Evolutionary conservation across 1,140 invertebrate species (phyloP), one percentile per base, ranked within the genome.

Genomic region (Idris sp.): DNA sequence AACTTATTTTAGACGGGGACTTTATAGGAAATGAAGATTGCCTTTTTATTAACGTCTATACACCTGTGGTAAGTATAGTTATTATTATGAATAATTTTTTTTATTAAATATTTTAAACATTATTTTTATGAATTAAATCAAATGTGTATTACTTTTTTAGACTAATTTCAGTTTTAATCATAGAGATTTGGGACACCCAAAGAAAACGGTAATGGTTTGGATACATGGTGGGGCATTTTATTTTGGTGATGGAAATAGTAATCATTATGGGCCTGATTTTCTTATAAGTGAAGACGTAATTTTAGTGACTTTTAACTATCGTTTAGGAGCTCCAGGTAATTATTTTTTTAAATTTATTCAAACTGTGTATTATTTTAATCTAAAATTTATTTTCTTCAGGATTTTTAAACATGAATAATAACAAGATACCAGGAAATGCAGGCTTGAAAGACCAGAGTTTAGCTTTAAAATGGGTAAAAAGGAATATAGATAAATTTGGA

Each of bases 41-140:
- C 8, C 41, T 65, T 4, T 65, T 54, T 22, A 9, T 65, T 8
- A 65, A 65, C 25, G 59, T 64, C 7, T 64, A 53, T 10, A 64
- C 59, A 13, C 36, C 36, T 38, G 15, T 38, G 36, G 36, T 38
- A 38, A 38, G 3, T 33, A 7, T 3, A 4, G 10, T 30, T 30
- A 9, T 9, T n/a, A n/a, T n/a, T n/a, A n/a, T n/a, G n/a, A n/a
- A n/a, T n/a, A n/a, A n/a, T n/a, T n/a, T n/a, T n/a, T n/a, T n/a
- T n/a, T n/a, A n/a, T n/a, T n/a, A n/a, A n/a, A n/a, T n/a, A n/a
- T n/a, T n/a, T n/a, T n/a, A n/a, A n/a, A n/a, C n/a, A n/a, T n/a
- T n/a, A n/a, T n/a, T n/a, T n/a, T n/a, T n/a, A n/a, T n/a, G n/a
- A n/a, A n/a, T n/a, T n/a, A n/a, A n/a, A n/a, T n/a, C n/a, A n/a